Conservation (phyloP, 2,113 vertebrate genomes). For the Chloroceryle aenea region DNA sequence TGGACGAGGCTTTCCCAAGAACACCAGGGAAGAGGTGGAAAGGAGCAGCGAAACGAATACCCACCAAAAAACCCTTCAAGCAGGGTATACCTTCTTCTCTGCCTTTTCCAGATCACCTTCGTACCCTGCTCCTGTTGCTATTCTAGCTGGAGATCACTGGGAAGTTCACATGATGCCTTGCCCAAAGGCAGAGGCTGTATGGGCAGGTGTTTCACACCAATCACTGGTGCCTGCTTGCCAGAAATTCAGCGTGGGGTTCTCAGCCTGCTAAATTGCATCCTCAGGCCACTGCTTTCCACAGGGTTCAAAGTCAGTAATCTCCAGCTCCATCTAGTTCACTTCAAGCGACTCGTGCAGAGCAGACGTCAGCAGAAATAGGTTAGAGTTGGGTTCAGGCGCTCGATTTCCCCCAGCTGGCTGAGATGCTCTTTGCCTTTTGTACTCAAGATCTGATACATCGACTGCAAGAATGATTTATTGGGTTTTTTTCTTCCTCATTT, state of each 20-base stretch:
- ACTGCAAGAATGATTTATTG: constrained; percentile 13
- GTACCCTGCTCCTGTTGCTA: constrained; percentile 19
- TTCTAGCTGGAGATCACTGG: background rate
- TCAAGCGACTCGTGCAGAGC: constrained; percentile 45
- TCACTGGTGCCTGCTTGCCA: constrained; percentile 34
- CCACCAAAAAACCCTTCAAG: background rate
- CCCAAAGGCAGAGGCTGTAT: constrained; percentile 26
- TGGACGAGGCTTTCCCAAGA: constrained; percentile 33
- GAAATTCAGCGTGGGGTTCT: constrained; percentile 50
- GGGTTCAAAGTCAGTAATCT: constrained; percentile 34
- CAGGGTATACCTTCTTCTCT: background rate
- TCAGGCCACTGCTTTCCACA: constrained; percentile 54
- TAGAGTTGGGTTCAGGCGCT: constrained; percentile 15
- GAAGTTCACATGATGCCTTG: constrained; percentile 16
- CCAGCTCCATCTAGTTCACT: constrained; percentile 62
- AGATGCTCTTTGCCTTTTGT: constrained; percentile 53
- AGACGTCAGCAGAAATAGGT: constrained; percentile 50
- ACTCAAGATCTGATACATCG: background rate
- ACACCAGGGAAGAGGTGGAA: background rate
- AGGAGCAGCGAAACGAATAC: background rate
- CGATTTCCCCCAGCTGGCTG: constrained; percentile 19
- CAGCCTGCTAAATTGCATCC: constrained; percentile 57
- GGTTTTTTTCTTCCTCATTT: background rate
- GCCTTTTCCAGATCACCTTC: constrained; percentile 30
- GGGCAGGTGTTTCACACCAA: constrained; percentile 54